Base-by-base conservation (phyloP, 2,113 vertebrate genomes). In the Siniperca knerii region DNA sequence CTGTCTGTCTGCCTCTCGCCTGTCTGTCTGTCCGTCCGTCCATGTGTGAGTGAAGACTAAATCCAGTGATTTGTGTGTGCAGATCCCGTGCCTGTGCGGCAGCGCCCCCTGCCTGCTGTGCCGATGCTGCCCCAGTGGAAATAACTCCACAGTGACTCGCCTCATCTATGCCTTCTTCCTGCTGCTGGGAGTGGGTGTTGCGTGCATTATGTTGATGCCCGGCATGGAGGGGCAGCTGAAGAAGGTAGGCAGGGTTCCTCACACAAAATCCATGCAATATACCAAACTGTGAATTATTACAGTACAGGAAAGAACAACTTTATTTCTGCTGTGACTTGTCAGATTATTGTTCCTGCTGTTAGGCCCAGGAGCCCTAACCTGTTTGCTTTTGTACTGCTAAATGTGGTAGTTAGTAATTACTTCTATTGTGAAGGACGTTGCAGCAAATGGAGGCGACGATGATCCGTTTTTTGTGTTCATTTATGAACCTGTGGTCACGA, bases 161-260 rank as follows among this genome's bases (percentile, higher is more conserved):
- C 94, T 99, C 87, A 97, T 98, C 75, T 99, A 99, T 5, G 97
- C 98, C 6, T 96, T 97, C 92, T 98, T 99, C 87, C 87, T 99
- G 64, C 96, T 99, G 5, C 93, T 99, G 77, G 98, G 98, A 0
- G 98, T 99, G 4, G 97, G 92, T 4, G 81, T 99, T 1, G 97
- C 98, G 90, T 99, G 98, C 54, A 95, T 99, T 61, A 99, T 99
- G 98, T 73, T 99, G 77, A 97, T 99, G 95, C 98, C 98, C 3
- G 98, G 98, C 90, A 99, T 99, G 98, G 98, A 99, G 90, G 96
- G 94, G 29, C 98, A 99, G 74, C 96, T 99, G n/a, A 98, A 99
- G 93, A 99, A 99, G 98, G 98, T 99, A 86, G 42, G 29, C 29
- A 29, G 29, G 29, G 29, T 29, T 29, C 29, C 29, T 29, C 46